Base-by-base conservation (phyloP, 2,888 invertebrate genomes). In the Leucania comma region DNA sequence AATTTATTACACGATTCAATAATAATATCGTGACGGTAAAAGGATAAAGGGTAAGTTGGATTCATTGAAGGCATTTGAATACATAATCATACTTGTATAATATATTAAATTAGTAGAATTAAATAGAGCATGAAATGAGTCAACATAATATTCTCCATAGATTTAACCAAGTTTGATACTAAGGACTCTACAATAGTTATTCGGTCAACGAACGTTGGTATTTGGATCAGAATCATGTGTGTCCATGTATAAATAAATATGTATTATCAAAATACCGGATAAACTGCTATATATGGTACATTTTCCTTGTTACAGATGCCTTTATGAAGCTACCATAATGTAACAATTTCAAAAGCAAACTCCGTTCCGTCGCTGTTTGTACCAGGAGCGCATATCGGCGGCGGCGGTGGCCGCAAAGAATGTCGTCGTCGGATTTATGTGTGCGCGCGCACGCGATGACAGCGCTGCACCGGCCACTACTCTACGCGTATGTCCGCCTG, bases 361-460 rank as follows among this genome's bases (percentile, higher is more conserved):
- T 81, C 60, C 75, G 72, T 75, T 70, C 81, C 62, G 61, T 78
- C 68, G 78, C 68, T 66, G 77, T 75, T 77, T 78, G 83, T 88
- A 92, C 88, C 89, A 90, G 91, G 89, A 86, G 88, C 88, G 84
- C 90, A 92, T 86, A 86, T 86, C 85, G 83, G 87, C 89, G 88
- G 89, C 89, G 90, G 91, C 91, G 90, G 90, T 90, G 88, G 87
- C 86, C 84, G 90, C 92, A 93, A 93, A 93, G 94, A 93, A 93
- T 94, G 93, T 92, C 92, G 90, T 86, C 88, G 87, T 71, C 80
- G 90, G 89, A 93, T 93, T 93, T 93, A 93, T 94, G 92, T 90
- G 90, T 83, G 89, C 89, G 90, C 91, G 87, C 88, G 88, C 84
- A 85, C 79, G 81, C 89, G 89, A 88, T 92, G 93, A 93, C 93